These are phyloP conservation scores for Cyprinella venusta DNA, from an alignment of 2,797 vertebrate genomes.

Conservation along the genomic window DNA sequence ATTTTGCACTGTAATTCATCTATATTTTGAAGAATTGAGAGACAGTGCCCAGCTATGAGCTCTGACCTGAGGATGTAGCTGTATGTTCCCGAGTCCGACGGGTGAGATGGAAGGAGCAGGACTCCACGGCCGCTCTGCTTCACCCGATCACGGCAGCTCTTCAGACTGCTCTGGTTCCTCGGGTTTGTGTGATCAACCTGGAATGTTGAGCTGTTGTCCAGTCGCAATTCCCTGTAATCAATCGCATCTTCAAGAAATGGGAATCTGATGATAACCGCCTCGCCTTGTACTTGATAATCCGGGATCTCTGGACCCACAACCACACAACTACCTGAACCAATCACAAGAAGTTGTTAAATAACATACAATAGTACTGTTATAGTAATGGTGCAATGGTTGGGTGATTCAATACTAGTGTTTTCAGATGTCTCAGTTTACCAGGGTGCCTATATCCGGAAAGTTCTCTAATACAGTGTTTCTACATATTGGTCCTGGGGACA, in stretches of 20 bases:
- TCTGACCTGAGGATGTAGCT: constrained; percentile 81
- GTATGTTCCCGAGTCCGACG: constrained; percentile 85
- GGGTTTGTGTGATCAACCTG: constrained; percentile 63
- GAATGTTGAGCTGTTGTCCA: constrained; percentile 50
- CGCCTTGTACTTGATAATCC: constrained; percentile 47
- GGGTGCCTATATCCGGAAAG: neutral
- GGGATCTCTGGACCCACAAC: constrained; percentile 45
- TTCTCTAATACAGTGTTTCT: neutral
- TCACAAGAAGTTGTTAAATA: constrained; percentile 22
- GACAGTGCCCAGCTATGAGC: neutral
- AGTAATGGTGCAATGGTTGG: neutral
- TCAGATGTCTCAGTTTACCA: neutral
- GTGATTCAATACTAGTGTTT: neutral
- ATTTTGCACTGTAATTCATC: neutral
- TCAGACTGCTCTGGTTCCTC: constrained; percentile 61
- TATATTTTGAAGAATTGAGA: neutral
- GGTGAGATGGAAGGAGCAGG: constrained; percentile 84
- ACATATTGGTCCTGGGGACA: neutral
- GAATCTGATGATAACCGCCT: constrained; percentile 52
- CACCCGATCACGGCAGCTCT: constrained; percentile 59
- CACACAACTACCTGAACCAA: constrained; percentile 45
- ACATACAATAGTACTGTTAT: neutral
- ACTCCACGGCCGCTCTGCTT: constrained; percentile 68
- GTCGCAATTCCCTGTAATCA: neutral
- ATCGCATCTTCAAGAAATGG: constrained; percentile 47